Evolutionary conservation across 2,797 vertebrate species (phyloP).

Genomic region (Rhynchonycteris naso): DNA sequence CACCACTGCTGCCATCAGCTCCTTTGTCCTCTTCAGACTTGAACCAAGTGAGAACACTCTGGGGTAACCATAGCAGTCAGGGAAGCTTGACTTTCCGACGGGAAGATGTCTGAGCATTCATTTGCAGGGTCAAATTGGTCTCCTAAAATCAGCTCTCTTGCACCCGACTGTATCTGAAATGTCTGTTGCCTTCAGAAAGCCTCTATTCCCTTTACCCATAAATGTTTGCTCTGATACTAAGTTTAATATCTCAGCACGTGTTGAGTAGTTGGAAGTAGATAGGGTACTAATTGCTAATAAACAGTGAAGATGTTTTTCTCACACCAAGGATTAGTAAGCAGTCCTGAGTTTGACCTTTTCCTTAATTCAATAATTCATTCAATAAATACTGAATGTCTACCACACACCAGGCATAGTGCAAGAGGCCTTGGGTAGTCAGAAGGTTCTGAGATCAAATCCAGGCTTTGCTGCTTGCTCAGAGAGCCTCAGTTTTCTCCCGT

Average conservation of each 20-base stretch:
- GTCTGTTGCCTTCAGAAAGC: not conserved
- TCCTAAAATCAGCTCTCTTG: not conserved
- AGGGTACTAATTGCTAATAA: not conserved
- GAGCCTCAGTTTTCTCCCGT: not conserved
- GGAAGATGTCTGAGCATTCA: not conserved
- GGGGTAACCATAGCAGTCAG: not conserved
- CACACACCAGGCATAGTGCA: not conserved
- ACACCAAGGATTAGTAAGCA: not conserved
- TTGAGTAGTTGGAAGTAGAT: not conserved
- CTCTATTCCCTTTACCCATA: not conserved
- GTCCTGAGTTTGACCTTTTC: not conserved
- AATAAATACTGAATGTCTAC: not conserved
- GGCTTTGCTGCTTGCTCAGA: not conserved
- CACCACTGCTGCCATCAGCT: rapidly evolving
- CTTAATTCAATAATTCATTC: not conserved
- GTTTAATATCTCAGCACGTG: not conserved
- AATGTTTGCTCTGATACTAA: not conserved
- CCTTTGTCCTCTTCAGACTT: not conserved
- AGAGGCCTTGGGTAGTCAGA: not conserved
- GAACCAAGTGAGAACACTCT: not conserved
- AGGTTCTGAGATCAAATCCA: not conserved
- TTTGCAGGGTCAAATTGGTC: not conserved
- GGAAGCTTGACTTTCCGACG: not conserved
- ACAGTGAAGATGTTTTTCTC: constrained; percentile 26
- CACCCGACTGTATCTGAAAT: not conserved